phyloP scores from a whole-genome alignment of 2,797 vertebrate genomes.

The Synaphobranchus kaupii region DNA sequence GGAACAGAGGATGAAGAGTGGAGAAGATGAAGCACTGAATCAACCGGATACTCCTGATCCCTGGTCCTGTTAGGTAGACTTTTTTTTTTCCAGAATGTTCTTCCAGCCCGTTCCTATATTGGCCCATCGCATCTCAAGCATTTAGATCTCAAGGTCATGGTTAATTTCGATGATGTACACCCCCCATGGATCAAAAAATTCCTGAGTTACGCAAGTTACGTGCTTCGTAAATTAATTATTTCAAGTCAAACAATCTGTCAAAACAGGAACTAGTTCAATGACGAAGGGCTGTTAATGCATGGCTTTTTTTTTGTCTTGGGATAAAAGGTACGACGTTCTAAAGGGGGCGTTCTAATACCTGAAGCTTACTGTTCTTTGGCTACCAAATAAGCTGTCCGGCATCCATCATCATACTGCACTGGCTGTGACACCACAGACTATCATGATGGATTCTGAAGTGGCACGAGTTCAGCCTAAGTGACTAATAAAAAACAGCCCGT shows the following conservation, averaged over 20 bases:
- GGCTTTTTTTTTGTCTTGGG: background rate
- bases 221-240: background rate
- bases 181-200: background rate
- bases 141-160: background rate
- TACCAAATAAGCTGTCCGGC: background rate
- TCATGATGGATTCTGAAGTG: background rate
- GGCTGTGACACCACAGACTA: background rate
- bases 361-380: background rate
- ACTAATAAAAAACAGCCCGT: background rate
- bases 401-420: background rate
- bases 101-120: background rate
- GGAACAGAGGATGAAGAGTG: constrained; percentile 26
- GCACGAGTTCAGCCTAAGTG: background rate
- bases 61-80: background rate
- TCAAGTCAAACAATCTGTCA: background rate
- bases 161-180: background rate
- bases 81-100: background rate
- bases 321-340: background rate
- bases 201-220: background rate
- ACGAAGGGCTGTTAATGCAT: background rate
- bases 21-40: background rate
- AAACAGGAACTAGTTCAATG: background rate
- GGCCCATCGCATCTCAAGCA: background rate
- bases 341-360: background rate
- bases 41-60: background rate